Percentiles rank a stretch among this genome's conserved stretches.
Conservation (phyloP, 2,888 invertebrate species). For the Xylocampa areola region DNA sequence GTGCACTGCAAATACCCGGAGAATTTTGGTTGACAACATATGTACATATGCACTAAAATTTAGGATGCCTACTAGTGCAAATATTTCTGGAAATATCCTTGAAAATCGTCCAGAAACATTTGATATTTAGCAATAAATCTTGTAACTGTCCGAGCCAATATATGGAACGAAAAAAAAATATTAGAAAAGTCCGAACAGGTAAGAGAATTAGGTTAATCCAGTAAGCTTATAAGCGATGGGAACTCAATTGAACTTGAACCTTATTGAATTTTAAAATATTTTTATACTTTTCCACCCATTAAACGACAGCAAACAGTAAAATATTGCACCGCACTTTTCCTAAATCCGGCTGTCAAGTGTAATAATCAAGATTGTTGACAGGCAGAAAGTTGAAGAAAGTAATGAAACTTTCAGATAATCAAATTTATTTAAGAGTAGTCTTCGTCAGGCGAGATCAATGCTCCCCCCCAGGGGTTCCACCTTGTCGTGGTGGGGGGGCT, state of each 20-base stretch:
- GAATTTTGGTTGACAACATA: slow-evolving; percentile 15
- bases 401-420: no score
- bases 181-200: not conserved
- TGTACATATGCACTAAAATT: not conserved
- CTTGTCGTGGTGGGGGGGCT: no score
- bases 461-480: no score
- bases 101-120: not conserved
- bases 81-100: not conserved
- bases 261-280: slow-evolving; percentile 4
- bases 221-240: slow-evolving; percentile 30
- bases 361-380: no score
- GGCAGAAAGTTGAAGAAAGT: no score
- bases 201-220: slow-evolving; percentile 25
- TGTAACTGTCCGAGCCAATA: slow-evolving; percentile 17
- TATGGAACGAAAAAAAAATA: slow-evolving; percentile 12
- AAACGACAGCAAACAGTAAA: not conserved
- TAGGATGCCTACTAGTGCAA: slow-evolving; percentile 1
- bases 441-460: no score
- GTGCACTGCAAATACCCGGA: slow-evolving; percentile 17
- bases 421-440: no score
- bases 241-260: slow-evolving; percentile 5
- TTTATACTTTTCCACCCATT: not conserved
- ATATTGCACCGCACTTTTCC: no score
- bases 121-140: slow-evolving; percentile 27
- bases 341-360: no score